Evolutionary conservation across 2,797 vertebrate genomes (phyloP), one percentile per base, ranked within the genome.

Genomic region (Merluccius polli): DNA sequence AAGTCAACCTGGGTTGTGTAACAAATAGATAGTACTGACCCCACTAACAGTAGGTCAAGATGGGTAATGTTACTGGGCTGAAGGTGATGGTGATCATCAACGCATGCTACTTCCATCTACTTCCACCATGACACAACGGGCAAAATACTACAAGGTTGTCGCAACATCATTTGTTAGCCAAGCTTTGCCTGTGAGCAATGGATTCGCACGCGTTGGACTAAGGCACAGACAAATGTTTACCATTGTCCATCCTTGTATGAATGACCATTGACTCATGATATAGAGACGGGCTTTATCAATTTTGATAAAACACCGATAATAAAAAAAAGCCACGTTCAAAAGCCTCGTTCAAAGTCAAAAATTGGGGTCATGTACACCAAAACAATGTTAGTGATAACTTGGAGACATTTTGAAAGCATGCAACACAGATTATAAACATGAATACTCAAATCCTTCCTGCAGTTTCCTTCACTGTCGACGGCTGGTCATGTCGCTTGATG

Each of bases 1-100:
- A 91, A 90, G 91, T 91, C 89, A 70, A 77, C 71, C 1, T 1
- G 15, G 77, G 35, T 89, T 86, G 78, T 41, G 75, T 73, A 90
- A 86, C 35, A 59, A 2, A 35, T 35, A 11, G 78, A 75, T 74
- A 33, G 31, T 73, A 0, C 48, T 38, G 2, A 73, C n/a, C 13
- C 24, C 30, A 13, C 30, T 6, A 21, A 30, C 29, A 32, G 15
- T 4, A 1, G n/a, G 12, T 32, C 31, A 32, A 69, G 29, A 32
- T 16, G 30, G 15, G 4, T 16, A 16, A 30, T 4, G 27, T 30
- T 68, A 30, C 24, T 29, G 13, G 29, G 31, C 30, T 30, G 24
- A 30, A 29, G 24, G 10, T 11, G 35, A 70, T 3, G 30, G 29
- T 65, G 59, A 16, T 59, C 7, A 21, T 24, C 48, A 63, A 48